Conservation (phyloP, 2,113 vertebrate species). For the Brachyhypopomus occidentalis region DNA sequence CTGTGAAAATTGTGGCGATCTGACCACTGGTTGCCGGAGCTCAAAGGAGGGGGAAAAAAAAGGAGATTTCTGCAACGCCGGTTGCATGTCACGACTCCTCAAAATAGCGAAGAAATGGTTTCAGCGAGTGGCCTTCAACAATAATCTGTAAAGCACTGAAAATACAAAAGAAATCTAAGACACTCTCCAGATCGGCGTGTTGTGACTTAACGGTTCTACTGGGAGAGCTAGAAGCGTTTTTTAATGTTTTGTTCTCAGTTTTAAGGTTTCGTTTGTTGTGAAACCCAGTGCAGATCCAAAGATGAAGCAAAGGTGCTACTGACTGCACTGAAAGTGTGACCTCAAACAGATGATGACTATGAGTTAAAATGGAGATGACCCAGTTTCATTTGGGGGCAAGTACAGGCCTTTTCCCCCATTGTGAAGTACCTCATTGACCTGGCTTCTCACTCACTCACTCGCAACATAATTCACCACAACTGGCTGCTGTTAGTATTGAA, state of each 20-base stretch:
- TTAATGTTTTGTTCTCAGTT: not conserved
- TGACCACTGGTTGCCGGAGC: conserved; percentile 31
- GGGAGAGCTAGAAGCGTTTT: not conserved
- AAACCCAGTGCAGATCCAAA: not conserved
- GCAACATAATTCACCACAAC: too few relatives aligned
- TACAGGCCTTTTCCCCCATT: too few relatives aligned
- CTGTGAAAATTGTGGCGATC: conserved; percentile 41
- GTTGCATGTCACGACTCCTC: conserved; percentile 11
- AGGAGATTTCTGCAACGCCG: not conserved
- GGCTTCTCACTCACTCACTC: too few relatives aligned
- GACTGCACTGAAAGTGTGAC: too few relatives aligned
- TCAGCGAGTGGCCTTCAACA: not conserved
- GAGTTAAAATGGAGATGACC: too few relatives aligned
- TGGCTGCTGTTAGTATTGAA: too few relatives aligned
- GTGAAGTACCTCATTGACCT: too few relatives aligned
- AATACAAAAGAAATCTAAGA: not conserved
- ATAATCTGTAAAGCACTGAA: conserved; percentile 3
- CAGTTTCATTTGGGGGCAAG: too few relatives aligned
- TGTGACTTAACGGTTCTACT: not conserved
- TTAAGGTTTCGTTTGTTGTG: not conserved
- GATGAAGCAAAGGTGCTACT: too few relatives aligned
- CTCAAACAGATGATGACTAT: too few relatives aligned
- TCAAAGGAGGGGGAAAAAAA: conserved; percentile 12
- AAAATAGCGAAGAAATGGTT: conserved; percentile 12
- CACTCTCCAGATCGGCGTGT: not conserved